phyloP scores from a whole-genome alignment of 2,113 vertebrate genomes.

The Mirza zaza region DNA sequence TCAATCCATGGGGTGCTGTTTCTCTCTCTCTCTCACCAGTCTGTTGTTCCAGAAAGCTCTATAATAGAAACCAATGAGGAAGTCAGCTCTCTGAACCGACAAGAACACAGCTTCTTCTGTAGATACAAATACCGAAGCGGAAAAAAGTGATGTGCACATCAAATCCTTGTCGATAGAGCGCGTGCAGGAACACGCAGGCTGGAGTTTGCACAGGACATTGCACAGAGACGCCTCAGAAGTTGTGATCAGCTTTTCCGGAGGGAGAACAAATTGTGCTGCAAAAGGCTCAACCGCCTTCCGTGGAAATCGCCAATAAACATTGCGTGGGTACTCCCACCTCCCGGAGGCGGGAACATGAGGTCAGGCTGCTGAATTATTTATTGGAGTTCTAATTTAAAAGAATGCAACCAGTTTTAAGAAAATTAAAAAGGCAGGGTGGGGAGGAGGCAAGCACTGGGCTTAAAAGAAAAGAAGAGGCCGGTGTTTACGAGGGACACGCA shows the following conservation, averaged over 20 bases:
- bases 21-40: background rate
- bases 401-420: conserved; percentile 11
- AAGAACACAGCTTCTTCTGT: background rate
- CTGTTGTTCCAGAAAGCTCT: background rate
- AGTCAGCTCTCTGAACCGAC: background rate
- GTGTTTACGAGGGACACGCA: background rate
- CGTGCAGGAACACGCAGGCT: rapidly evolving
- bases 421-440: background rate
- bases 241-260: background rate
- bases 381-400: conserved; percentile 14
- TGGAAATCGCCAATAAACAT: background rate
- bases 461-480: conserved; percentile 26
- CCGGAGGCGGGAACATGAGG: background rate
- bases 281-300: background rate
- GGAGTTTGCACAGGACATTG: no score
- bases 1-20: background rate
- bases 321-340: rapidly evolving
- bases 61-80: background rate
- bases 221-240: background rate
- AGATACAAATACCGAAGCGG: background rate
- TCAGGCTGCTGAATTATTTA: background rate
- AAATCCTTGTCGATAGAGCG: background rate
- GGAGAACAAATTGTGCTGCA: background rate
- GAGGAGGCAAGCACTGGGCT: background rate
- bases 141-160: background rate